Evolutionary conservation across 1,140 invertebrate genomes (phyloP), one percentile per base, ranked within the genome.

Genomic region (Drosophila lowei): DNA sequence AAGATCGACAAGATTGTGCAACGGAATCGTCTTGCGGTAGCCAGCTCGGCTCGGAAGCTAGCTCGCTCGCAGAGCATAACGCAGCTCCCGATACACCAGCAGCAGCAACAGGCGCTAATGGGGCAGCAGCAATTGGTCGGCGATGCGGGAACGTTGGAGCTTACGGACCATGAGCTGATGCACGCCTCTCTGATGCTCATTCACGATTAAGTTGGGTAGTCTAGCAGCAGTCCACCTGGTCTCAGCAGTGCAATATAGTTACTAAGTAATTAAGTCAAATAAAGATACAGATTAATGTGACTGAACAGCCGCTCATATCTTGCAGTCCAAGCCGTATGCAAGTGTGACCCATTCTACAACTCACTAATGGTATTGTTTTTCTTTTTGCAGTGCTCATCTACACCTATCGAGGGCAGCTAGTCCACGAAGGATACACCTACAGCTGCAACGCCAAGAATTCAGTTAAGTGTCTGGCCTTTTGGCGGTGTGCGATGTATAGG

Each of bases 1-100:
- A 91, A 91, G 62, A 91, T 91, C 30, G 73, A 81, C 16, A 91
- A 91, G 64, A 91, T 91, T 43, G 70, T 89, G 16, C 73, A 84
- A 16, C 71, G 91, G 1, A 90, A 90, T 54, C 84, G 90, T n/a
- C 55, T 90, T 23, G 79, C 76, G 4, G 43, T 72, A 0, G 34
- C 76, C 8, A 56, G 67, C 64, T 41, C 62, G 3, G 61, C 59
- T 1, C 66, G 65, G 8, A 88, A 88, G 28, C 34, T 73, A 6
- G 58, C 21, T 2, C 65, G 83, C 0, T 21, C 54, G 6, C 59
- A 59, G 7, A 72, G 59, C 49, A 72, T 72, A 42, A 54, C 48
- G 7, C 72, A 86, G 13, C 64, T 61, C 11, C 66, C 76, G 21
- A 46, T 46, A 30, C 49, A 79, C 7, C 59, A 55, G 13, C 43